Evolutionary conservation across 2,888 invertebrate genomes (phyloP), one percentile per base, ranked within the genome.

Genomic region (Agrochola macilenta): DNA sequence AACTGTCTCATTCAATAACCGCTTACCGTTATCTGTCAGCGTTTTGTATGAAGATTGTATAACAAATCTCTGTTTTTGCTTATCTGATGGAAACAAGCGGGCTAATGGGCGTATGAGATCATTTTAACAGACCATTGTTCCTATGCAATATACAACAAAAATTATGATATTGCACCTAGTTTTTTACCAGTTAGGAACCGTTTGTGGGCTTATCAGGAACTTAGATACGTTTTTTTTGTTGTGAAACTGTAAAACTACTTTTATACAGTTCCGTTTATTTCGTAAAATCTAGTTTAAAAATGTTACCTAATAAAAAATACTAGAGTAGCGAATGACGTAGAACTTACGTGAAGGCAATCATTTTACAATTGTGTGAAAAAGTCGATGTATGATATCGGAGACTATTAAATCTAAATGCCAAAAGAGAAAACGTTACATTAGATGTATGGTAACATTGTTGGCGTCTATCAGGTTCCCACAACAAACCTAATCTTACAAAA

Each of bases 101-200:
- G 76, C 81, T 89, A 91, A 89, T 90, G 90, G 88, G 83, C 71
- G 86, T 86, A 90, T 88, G 88, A 89, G 87, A 85, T 87, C 89
- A 87, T 89, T 90, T 90, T 88, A 90, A 91, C 88, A 86, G 88
- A 79, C 90, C 78, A 91, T 91, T 91, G 90, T 91, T 88, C 75
- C 72, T 74, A 82, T 60, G 74, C 76, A 81, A 82, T 74, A 77
- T 77, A 85, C 78, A 87, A 76, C 76, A 79, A 84, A 87, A 86
- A 84, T 84, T 88, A 85, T 86, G 69, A 78, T 84, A 85, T 81
- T 78, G 72, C 75, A 82, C 71, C 76, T 83, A 79, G 70, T 80
- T 76, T 87, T 78, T 85, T 70, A 57, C 69, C 58, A 74, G 39
- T 75, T 68, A 66, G 43, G n/a, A 65, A 66, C 66, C 65, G 63